phyloP scores from a whole-genome alignment of 2,113 vertebrate species.

The Vicugna pacos region DNA sequence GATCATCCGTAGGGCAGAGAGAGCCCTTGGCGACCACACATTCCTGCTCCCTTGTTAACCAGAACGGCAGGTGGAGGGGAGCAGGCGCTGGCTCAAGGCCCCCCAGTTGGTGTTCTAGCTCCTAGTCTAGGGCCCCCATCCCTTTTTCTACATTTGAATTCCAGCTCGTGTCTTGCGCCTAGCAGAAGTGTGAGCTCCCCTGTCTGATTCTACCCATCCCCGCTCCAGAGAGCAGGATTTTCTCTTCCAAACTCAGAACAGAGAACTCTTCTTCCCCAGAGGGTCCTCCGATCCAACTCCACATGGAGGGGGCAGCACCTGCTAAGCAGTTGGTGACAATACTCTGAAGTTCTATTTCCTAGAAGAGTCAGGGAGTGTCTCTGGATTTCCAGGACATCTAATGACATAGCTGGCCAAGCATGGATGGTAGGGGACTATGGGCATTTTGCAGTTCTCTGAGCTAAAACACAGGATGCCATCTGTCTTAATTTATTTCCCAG shows the following conservation, averaged over 20 bases:
- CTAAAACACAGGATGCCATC: fast-evolving
- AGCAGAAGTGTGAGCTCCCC: background rate
- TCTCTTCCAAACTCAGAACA: background rate
- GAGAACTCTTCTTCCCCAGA: background rate
- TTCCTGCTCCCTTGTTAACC: background rate
- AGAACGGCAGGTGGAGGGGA: background rate
- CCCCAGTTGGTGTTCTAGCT: background rate
- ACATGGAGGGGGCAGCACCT: fast-evolving
- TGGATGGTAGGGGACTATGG: background rate
- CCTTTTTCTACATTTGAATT: background rate
- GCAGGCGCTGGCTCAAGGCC: background rate
- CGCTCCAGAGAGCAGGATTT: background rate
- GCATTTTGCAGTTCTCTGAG: too few relatives aligned
- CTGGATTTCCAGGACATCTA: background rate
- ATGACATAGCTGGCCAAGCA: background rate
- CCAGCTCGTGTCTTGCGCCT: background rate
- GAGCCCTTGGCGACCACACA: background rate
- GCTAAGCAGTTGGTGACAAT: background rate
- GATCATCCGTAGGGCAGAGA: background rate
- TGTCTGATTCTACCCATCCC: background rate
- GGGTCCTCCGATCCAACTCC: background rate
- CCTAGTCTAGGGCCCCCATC: background rate
- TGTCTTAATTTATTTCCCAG: background rate
- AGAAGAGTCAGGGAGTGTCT: background rate
- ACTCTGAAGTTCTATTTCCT: background rate